phyloP scores from a whole-genome alignment of 2,888 invertebrate species.

The Mycalesis mineus region DNA sequence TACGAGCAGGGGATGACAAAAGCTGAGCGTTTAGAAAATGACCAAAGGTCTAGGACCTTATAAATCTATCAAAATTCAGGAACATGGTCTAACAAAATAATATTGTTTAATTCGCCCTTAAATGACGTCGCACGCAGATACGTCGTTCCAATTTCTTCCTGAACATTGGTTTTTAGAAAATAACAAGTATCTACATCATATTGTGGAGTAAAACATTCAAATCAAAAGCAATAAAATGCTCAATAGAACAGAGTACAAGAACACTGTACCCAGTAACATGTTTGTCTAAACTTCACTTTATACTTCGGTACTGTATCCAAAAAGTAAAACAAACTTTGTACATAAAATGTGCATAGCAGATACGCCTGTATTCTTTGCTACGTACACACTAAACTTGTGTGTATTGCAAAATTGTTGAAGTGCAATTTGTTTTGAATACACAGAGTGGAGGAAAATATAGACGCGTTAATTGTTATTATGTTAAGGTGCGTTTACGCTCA shows the following conservation, averaged over 20 bases:
- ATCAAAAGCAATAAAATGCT: slow-evolving; percentile 4
- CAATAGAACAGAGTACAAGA: not conserved
- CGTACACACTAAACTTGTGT: slow-evolving; percentile 15
- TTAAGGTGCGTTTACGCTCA: too few relatives aligned
- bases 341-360: slow-evolving; percentile 1
- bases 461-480: too few relatives aligned
- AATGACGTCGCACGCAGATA: too few relatives aligned
- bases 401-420: slow-evolving; percentile 1
- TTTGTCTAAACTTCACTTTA: slow-evolving; percentile 26
- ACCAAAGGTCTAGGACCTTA: too few relatives aligned
- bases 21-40: too few relatives aligned
- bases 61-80: too few relatives aligned
- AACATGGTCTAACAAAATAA: too few relatives aligned
- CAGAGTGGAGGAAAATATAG: not conserved
- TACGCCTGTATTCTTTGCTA: slow-evolving; percentile 1
- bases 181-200: not conserved
- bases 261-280: slow-evolving; percentile 13
- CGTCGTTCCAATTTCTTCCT: too few relatives aligned
- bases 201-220: not conserved
- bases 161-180: too few relatives aligned
- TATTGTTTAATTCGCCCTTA: too few relatives aligned
- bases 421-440: slow-evolving; percentile 4
- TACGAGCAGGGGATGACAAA: too few relatives aligned
- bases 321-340: slow-evolving; percentile 8
- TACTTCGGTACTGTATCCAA: slow-evolving; percentile 19